These are phyloP conservation scores for Adrianichthys oophorus DNA, from an alignment of 2,797 vertebrate genomes.

Conservation along the genomic window DNA sequence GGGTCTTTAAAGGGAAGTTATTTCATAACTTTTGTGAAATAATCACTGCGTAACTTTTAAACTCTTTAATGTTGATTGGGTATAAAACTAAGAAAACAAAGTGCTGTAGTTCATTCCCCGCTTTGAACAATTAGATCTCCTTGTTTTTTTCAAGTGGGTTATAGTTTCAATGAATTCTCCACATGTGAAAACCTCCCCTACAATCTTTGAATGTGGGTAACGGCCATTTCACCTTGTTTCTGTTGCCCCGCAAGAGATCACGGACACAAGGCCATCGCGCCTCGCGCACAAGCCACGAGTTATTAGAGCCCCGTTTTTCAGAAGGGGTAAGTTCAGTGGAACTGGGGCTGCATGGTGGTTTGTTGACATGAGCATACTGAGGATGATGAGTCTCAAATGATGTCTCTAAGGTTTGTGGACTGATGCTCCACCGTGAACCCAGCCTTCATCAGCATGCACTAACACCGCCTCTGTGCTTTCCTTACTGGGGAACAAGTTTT, in stretches of 20 bases:
- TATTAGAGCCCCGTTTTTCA: constrained; percentile 78
- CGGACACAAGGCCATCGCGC: constrained; percentile 69
- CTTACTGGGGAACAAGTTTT: constrained; percentile 57
- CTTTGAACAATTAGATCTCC: constrained; percentile 10
- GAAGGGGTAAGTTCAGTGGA: constrained; percentile 75
- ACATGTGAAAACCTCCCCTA: constrained; percentile 35
- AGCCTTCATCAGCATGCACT: constrained; percentile 64
- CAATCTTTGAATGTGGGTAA: constrained; percentile 62
- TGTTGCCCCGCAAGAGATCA: constrained; percentile 79
- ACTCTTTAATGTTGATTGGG: too few species aligned
- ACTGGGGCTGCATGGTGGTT: constrained; percentile 71
- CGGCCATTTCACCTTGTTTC: constrained; percentile 66
- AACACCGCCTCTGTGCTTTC: constrained; percentile 52
- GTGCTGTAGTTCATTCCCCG: background rate
- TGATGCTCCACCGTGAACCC: constrained; percentile 56
- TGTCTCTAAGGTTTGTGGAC: constrained; percentile 59
- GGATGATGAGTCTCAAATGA: constrained; percentile 47
- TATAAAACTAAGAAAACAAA: too few species aligned
- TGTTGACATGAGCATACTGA: constrained; percentile 59
- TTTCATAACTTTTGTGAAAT: too few species aligned
- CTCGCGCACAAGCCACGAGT: constrained; percentile 71
- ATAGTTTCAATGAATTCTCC: constrained; percentile 25
- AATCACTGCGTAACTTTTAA: too few species aligned
- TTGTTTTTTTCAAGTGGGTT: constrained; percentile 12
- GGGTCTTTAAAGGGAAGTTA: too few species aligned